Evolutionary conservation across 2,113 vertebrate species (phyloP).

Genomic region (Sinocyclocheilus grahami): DNA sequence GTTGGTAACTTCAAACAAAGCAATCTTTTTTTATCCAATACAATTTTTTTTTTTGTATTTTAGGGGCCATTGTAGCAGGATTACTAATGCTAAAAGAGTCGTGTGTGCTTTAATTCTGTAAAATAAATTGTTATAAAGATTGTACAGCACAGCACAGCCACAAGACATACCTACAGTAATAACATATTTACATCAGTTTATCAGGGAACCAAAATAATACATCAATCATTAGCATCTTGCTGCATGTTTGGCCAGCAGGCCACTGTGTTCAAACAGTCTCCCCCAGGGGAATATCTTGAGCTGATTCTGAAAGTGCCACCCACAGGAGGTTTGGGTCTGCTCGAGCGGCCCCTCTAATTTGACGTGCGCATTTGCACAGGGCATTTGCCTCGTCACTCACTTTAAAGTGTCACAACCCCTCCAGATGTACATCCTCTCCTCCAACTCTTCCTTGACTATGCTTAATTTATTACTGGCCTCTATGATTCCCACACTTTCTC

Average conservation of each 20-base stretch:
- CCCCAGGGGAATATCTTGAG: slow-evolving; percentile 56
- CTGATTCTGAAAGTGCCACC: slow-evolving; percentile 53
- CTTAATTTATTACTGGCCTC: slow-evolving; percentile 30
- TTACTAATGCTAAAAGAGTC: no score
- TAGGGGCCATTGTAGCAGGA: no score
- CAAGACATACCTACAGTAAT: background rate
- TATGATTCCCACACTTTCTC: slow-evolving; percentile 48
- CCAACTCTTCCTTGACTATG: slow-evolving; percentile 17
- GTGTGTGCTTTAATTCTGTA: no score
- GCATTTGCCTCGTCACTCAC: slow-evolving; percentile 49
- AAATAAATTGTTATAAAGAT: background rate
- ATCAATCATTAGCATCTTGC: slow-evolving; percentile 22
- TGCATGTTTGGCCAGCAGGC: slow-evolving; percentile 12
- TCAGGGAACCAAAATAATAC: background rate
- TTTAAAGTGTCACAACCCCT: slow-evolving; percentile 40
- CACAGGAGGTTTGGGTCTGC: slow-evolving; percentile 59
- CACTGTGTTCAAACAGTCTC: slow-evolving; percentile 50
- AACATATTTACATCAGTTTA: slow-evolving; percentile 10
- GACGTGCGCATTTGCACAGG: slow-evolving; percentile 48
- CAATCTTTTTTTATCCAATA: no score
- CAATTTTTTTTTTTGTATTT: no score
- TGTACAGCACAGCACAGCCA: background rate
- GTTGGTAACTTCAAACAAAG: no score
- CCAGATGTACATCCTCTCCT: slow-evolving; percentile 30
- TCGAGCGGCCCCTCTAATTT: slow-evolving; percentile 63